Evolutionary conservation across 2,797 vertebrate genomes (phyloP), one percentile per base, ranked within the genome.

Genomic region (Microtus californicus): DNA sequence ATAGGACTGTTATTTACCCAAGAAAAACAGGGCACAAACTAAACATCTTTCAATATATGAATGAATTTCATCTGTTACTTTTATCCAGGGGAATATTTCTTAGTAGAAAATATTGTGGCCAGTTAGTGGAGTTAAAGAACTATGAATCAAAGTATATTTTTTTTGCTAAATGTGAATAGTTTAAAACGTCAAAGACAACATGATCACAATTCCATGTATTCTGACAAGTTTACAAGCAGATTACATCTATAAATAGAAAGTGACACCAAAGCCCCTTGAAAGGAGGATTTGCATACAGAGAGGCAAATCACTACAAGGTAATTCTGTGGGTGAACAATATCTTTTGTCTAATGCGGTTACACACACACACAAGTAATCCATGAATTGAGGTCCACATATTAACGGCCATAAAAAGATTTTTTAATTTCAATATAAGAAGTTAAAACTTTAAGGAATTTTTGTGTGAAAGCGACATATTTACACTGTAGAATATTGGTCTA

Each of bases 251-350:
- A 74, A 31, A 67, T 0, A 65, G 14, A 5, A 12, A 67, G 4
- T 40, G 1, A 31, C 54, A 8, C 14, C 27, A 56, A 7, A 5
- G 2, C 9, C 3, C 23, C 5, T 6, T 2, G 29, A 31, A 69
- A 0, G 7, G 1, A 0, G 13, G 2, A 1, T 77, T 78, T 95
- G 48, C 12, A 11, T 69, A 13, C 1, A 74, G 29, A 56, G 6
- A 6, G 5, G 1, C 11, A 31, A 40, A 19, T 29, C 0, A n/a
- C 0, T 19, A 37, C 14, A 19, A 86, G 14, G 25, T 9, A 1
- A 6, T 59, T 56, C 59, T 67, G 37, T 48, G 2, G 2, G 5
- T 59, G 21, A 76, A 65, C 6, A 14, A 74, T n/a, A 6, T 45
- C 29, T 48, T 34, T 78, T 94, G 1, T 67, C 6, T 74, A 69